These are phyloP conservation scores for Enteromius fasciolatus DNA, from an alignment of 2,797 vertebrate species.

Conservation along the genomic window DNA sequence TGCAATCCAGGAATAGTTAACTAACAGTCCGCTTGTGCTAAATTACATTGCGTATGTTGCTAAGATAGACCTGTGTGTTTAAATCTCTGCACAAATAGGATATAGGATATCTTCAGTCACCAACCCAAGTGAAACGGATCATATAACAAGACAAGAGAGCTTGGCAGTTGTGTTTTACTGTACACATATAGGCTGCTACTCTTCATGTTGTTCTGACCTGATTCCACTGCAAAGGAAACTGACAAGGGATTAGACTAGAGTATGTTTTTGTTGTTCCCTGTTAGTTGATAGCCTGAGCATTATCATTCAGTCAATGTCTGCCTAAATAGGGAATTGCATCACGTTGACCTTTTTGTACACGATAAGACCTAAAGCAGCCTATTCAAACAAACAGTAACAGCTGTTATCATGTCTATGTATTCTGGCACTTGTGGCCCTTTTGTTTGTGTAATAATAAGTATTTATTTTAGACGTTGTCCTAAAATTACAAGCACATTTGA, in stretches of 20 bases:
- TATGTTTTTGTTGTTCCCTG: slow-evolving; percentile 14
- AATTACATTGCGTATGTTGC: background rate
- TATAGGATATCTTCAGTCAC: background rate
- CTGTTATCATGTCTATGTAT: background rate
- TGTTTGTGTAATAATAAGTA: background rate
- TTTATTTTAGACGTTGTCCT: background rate
- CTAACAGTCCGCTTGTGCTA: background rate
- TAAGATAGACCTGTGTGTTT: background rate
- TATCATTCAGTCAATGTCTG: background rate
- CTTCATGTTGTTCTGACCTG: background rate
- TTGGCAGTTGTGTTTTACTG: background rate
- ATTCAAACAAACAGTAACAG: background rate
- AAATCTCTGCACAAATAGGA: background rate
- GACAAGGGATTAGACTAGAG: background rate
- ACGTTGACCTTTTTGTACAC: background rate
- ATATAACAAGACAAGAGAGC: background rate
- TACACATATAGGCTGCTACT: background rate
- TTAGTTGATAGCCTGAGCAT: slow-evolving; percentile 6
- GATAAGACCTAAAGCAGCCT: background rate
- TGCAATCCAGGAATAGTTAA: background rate
- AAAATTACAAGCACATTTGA: background rate
- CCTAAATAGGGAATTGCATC: background rate
- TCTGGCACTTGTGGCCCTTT: background rate
- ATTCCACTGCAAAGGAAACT: slow-evolving; percentile 1
- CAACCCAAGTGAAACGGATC: background rate